These are phyloP conservation scores for Sarcophaga subvicina DNA, from an alignment of 2,888 invertebrate species.

Conservation along the genomic window DNA sequence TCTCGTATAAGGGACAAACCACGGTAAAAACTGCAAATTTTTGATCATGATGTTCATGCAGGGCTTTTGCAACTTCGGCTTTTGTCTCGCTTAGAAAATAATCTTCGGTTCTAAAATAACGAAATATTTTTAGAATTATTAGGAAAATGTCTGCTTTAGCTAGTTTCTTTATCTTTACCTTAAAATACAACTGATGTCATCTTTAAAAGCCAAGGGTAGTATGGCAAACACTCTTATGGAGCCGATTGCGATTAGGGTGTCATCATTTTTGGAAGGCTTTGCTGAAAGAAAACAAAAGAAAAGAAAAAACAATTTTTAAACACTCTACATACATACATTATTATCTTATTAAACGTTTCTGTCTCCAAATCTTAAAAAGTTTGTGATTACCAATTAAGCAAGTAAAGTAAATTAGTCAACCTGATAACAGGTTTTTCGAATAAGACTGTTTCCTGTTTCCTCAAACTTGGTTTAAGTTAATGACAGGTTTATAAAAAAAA, in stretches of 20 bases:
- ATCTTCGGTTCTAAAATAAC: conserved; percentile 73
- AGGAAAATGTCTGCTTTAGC: background rate
- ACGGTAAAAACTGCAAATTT: conserved; percentile 81
- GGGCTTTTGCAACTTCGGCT: conserved; percentile 79
- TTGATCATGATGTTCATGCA: conserved; percentile 82
- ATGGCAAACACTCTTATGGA: conserved; percentile 78
- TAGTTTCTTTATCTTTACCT: conserved; percentile 68
- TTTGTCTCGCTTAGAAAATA: conserved; percentile 74
- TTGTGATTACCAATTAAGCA: too few relatives aligned
- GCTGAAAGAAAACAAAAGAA: conserved; percentile 53
- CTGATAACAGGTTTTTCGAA: too few relatives aligned
- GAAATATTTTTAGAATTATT: background rate
- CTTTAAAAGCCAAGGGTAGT: conserved; percentile 73
- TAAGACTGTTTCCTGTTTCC: background rate
- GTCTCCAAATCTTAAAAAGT: background rate
- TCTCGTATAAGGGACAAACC: conserved; percentile 77
- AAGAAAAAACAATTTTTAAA: background rate
- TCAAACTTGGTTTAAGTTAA: background rate
- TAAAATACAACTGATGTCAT: conserved; percentile 75
- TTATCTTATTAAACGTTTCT: background rate
- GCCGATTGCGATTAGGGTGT: conserved; percentile 70
- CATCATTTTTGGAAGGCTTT: conserved; percentile 69
- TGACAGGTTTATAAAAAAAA: background rate
- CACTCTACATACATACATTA: background rate
- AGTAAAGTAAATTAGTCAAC: too few relatives aligned